Evolutionary conservation across 2,888 invertebrate species (phyloP), one percentile per base, ranked within the genome.

Genomic region (Coelogynopora nodosa): DNA sequence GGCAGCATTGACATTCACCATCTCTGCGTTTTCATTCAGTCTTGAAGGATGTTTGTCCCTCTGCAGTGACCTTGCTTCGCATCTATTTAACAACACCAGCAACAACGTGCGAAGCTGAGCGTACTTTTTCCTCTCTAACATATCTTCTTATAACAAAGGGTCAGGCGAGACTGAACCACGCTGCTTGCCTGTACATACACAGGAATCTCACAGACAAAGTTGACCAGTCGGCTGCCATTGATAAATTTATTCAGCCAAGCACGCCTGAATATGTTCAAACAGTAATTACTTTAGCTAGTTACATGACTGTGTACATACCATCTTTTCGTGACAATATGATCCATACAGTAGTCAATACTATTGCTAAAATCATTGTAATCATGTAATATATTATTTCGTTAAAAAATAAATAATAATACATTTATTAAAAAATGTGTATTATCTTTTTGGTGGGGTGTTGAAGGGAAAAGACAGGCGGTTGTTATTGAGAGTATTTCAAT

Each of bases 161-260:
- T 74, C 74, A 74, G 74, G 5, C 74, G 74, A 74, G 74, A 74
- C 27, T 74, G 74, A 74, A 74, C 74, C 74, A 74, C 27, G 23
- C 74, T 74, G 74, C 74, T 26, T 74, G 74, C 23, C 74, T 74
- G 74, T 74, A 74, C 74, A 74, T 74, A 74, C 23, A 74, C 27
- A 74, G 74, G 74, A 74, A 74, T 74, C 74, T 74, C 74, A 74
- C 74, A 74, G 74, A 74, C 74, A 74, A 74, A 74, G 23, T 74
- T 74, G 2, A 74, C 74, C 18, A 74, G 74, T 74, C 23, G 74
- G 74, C 74, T 74, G 74, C 74, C 74, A 74, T 74, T 74, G 74
- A 74, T 74, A 74, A 74, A 74, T 23, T 74, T 74, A 74, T 74
- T 74, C 74, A 74, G 74, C 74, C 74, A 74, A 74, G 74, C 18